Base-by-base conservation (phyloP, 2,113 vertebrate genomes). In the Etheostoma cragini region DNA sequence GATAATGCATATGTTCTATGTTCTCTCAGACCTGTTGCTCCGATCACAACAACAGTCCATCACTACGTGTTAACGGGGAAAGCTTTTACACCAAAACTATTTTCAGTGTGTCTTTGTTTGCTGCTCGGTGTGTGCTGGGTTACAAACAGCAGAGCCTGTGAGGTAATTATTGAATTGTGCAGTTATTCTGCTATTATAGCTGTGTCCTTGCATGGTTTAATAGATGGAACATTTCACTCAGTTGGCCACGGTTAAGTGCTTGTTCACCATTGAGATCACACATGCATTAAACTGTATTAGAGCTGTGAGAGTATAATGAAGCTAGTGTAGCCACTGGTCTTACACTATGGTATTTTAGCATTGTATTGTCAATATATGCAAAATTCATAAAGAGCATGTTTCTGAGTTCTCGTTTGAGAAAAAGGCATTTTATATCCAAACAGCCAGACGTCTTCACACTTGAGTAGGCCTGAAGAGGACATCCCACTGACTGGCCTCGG, bases 1-100 rank as follows among this genome's bases (percentile, higher is more conserved):
- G 65, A 83, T 85, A 67, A 88, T 76, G 61, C 63, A 73, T n/a
- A 66, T 15, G 6, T 15, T 58, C 64, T 42, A 11, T 42, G 38
- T 42, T 42, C 38, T 42, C 38, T 42, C 38, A 42, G 38, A 42
- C 38, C 10, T 42, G 38, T 42, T 42, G 38, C 38, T 42, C 38
- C 10, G 38, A 42, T 42, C 10, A 62, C 45, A 61, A n/a, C 45
- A 60, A 58, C 56, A n/a, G 38, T 49, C 46, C 24, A 26, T 88
- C 78, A 46, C 19, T 61, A 22, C 6, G 3, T 53, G 47, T 54
- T 60, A 72, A 16, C 22, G 6, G 35, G 33, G 33, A 75, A 21
- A 68, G 77, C 64, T 60, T 84, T 75, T 22, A 47, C 45, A 47
- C 12, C 0, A 49, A 42, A 52, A 38, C 56, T 81, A 22, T 78